phyloP scores from a whole-genome alignment of 2,888 invertebrate species.

The Drosophila mulleri region DNA sequence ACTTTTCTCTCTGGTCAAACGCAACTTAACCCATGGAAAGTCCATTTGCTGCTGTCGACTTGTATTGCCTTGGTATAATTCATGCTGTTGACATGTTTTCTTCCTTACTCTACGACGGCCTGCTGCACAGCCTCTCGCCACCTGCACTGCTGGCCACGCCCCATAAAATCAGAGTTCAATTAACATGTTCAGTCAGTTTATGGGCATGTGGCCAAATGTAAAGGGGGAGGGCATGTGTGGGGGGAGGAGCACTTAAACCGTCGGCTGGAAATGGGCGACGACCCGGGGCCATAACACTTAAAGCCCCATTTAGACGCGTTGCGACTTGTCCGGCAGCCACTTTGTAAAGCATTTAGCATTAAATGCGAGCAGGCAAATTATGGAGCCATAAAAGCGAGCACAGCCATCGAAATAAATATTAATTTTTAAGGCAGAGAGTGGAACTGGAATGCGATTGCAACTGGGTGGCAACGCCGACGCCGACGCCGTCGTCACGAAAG shows the following conservation, averaged over 20 bases:
- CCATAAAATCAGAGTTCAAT: slow-evolving; percentile 59
- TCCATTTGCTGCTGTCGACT: neutral
- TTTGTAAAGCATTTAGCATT: slow-evolving; percentile 69
- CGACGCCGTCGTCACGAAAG: slow-evolving; percentile 21
- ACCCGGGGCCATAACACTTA: slow-evolving; percentile 65
- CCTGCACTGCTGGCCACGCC: slow-evolving; percentile 29
- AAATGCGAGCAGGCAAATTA: slow-evolving; percentile 76
- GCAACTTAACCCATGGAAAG: neutral
- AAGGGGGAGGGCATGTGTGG: slow-evolving; percentile 17
- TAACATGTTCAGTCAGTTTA: slow-evolving; percentile 71
- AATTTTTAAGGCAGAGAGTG: slow-evolving; percentile 45
- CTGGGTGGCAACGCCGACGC: slow-evolving; percentile 24
- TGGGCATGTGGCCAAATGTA: slow-evolving; percentile 50
- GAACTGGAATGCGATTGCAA: slow-evolving; percentile 28
- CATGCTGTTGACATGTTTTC: slow-evolving; percentile 17
- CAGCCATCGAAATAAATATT: slow-evolving; percentile 63
- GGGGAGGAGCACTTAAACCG: slow-evolving; percentile 48
- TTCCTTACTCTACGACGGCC: slow-evolving; percentile 2
- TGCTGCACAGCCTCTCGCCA: neutral
- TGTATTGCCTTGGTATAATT: neutral
- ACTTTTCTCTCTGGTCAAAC: too few relatives aligned
- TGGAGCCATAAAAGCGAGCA: slow-evolving; percentile 55
- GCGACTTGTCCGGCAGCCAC: slow-evolving; percentile 53
- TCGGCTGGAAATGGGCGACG: slow-evolving; percentile 39
- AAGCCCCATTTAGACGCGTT: slow-evolving; percentile 48